These are phyloP conservation scores for Actinia equina DNA, from an alignment of 64 coral and sea anemone species.

Conservation along the genomic window DNA sequence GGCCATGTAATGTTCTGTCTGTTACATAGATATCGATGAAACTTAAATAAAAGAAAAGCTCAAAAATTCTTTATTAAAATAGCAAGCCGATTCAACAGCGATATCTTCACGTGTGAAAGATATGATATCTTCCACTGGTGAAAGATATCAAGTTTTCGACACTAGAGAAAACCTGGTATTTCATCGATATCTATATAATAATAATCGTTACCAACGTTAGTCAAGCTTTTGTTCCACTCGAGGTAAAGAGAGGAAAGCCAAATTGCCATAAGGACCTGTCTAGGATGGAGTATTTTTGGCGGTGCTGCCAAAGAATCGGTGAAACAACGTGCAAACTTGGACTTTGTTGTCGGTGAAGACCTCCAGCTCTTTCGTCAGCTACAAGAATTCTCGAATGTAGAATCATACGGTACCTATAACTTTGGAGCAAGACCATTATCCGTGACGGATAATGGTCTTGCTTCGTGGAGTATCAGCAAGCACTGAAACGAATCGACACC, in stretches of 20 bases:
- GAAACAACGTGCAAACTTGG: neutral
- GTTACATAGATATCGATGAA: no score
- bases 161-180: no score
- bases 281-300: conserved; percentile 36
- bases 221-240: conserved; percentile 19
- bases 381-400: conserved; percentile 9
- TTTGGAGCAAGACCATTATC: neutral
- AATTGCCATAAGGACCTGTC: conserved; percentile 15
- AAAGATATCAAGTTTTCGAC: no score
- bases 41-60: no score
- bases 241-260: conserved; percentile 18
- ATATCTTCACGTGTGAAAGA: no score
- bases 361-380: neutral
- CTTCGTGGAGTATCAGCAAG: no score
- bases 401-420: neutral
- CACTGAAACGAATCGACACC: no score
- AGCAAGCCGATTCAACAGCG: no score
- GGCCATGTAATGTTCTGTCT: no score
- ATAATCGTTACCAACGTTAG: neutral
- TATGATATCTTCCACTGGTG: no score
- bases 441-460: no score
- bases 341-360: neutral
- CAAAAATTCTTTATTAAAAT: no score
- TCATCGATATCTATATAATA: neutral
- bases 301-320: neutral